phyloP scores from a whole-genome alignment of 1,140 invertebrate species.

The Drosophila suzukii region DNA sequence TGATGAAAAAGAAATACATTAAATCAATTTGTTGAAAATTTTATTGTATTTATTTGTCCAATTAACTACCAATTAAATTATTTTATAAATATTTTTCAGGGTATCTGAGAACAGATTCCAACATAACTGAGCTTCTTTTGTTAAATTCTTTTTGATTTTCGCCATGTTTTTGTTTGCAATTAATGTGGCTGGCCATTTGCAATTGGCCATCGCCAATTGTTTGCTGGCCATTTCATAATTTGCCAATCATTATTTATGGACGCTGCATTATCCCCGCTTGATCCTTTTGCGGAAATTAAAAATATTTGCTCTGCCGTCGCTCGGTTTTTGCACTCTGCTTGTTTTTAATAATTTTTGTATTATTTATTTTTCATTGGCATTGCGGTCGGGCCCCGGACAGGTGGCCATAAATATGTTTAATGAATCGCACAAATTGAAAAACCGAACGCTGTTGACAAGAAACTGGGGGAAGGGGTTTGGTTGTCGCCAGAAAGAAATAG shows the following conservation, averaged over 20 bases:
- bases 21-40: too few species aligned
- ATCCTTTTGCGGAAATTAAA: constrained; percentile 72
- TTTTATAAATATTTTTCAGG: background rate
- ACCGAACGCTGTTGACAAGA: constrained; percentile 42
- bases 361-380: constrained; percentile 46
- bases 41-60: too few species aligned
- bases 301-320: constrained; percentile 27
- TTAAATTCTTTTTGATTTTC: constrained; percentile 1
- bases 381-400: constrained; percentile 42
- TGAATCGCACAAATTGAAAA: constrained; percentile 44
- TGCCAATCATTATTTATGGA: constrained; percentile 64
- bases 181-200: constrained; percentile 14
- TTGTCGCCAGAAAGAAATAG: constrained; percentile 6
- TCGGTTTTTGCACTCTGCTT: constrained; percentile 7
- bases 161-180: constrained; percentile 27
- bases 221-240: constrained; percentile 54
- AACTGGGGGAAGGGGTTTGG: background rate
- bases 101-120: background rate
- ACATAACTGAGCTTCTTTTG: too few species aligned
- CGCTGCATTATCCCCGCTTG: constrained; percentile 42
- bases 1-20: too few species aligned
- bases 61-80: too few species aligned
- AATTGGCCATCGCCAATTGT: constrained; percentile 5
- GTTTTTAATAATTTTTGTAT: constrained; percentile 53
- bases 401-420: constrained; percentile 59